Percentiles rank a stretch among this genome's conserved stretches.
Evolutionary conservation across 2,797 vertebrate species (phyloP).

Genomic region (Thaleichthys pacificus): DNA sequence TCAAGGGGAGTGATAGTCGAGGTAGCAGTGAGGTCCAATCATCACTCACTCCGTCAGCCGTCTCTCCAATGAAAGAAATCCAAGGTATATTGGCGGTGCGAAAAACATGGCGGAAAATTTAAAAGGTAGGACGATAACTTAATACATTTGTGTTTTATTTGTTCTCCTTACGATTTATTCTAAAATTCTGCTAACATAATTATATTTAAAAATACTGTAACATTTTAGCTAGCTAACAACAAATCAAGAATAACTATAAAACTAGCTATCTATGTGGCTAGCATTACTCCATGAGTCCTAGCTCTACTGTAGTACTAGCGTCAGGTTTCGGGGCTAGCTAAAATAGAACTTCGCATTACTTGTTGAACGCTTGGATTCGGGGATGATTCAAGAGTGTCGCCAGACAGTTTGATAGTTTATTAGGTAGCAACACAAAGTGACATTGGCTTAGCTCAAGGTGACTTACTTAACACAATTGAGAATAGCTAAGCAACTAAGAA

Average conservation of each 20-base stretch:
- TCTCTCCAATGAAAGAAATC: constrained; percentile 5
- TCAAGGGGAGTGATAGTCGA: not conserved
- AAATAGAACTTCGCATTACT: too few relatives aligned
- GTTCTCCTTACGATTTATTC: not conserved
- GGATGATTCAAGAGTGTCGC: too few relatives aligned
- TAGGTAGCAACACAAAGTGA: not conserved
- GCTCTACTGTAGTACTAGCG: too few relatives aligned
- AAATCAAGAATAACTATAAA: too few relatives aligned
- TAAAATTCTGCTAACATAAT: not conserved
- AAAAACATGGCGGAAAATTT: constrained; percentile 78
- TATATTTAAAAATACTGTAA: too few relatives aligned
- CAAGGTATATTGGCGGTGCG: constrained; percentile 59
- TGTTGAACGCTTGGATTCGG: too few relatives aligned
- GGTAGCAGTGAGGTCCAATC: not conserved
- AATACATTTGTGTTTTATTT: not conserved
- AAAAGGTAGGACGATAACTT: constrained; percentile 66
- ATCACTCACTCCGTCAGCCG: not conserved
- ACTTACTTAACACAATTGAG: not conserved
- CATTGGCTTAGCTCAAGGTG: not conserved
- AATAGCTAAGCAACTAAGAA: not conserved
- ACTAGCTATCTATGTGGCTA: too few relatives aligned
- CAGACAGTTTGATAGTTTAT: too few relatives aligned
- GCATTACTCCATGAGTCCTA: too few relatives aligned
- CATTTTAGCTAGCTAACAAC: too few relatives aligned
- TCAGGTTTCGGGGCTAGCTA: too few relatives aligned